Evolutionary conservation across 1,140 invertebrate species (phyloP), one percentile per base, ranked within the genome.

Genomic region (Zaprionus capensis): DNA sequence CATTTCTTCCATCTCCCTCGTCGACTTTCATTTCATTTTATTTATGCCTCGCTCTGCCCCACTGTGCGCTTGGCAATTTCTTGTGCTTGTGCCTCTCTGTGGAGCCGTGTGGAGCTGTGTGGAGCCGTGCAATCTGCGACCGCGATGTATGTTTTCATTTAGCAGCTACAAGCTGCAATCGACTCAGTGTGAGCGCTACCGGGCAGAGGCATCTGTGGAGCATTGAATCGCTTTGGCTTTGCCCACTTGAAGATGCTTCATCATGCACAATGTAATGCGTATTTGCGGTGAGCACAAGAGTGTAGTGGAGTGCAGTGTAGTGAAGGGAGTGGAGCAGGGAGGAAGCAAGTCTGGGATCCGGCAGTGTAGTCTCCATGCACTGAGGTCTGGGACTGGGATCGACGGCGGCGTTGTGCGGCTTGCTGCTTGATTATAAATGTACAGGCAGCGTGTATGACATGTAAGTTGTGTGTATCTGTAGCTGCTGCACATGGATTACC

Each of bases 371-470:
- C 31, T 58, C 31, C 34, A 14, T 36, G 56, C 26, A 17, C 31
- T 28, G 55, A 56, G 24, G 11, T 38, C 44, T 31, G 31, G 38
- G 49, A 24, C 44, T 31, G 31, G 38, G 49, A 24, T 6, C 26
- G 53, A 38, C 17, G n/a, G 51, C 20, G 4, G 53, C 22, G 57
- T 51, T 78, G 63, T 83, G 81, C 81, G 74, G 81, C 83, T 67
- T 44, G 82, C 82, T 66, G 81, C 84, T 88, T 81, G 81, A 90
- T 88, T 88, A 88, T 90, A 90, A 84, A 87, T 87, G 84, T 84
- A 76, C 44, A 75, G 76, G 68, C 79, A 80, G 76, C 75, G 76
- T 87, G 78, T 87, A 87, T 88, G 83, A 87, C 81, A 87, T 87
- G 84, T 80, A 83, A 86, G 80, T 79, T 79, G 77, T 71, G 66